Evolutionary conservation across 2,797 vertebrate species (phyloP), one percentile per base, ranked within the genome.

Genomic region (Pseudochirops corinnae): DNA sequence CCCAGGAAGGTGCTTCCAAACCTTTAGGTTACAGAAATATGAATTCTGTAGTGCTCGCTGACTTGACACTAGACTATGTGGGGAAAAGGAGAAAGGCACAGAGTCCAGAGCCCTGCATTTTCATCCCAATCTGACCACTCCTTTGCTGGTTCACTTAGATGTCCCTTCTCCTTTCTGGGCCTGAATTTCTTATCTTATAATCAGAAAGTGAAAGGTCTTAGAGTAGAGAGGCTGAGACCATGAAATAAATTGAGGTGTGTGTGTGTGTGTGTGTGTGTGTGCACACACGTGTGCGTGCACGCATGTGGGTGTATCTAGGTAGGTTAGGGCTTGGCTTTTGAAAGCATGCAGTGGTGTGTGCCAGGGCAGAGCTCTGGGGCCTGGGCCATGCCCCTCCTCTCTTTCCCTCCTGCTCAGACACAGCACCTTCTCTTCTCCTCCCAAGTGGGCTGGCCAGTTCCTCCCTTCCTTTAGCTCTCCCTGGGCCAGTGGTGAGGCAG

Each of bases 381-480:
- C 39, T 5, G 13, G 57, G 91, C 94, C 93, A 39, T 31, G 62
- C 10, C 18, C 92, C 92, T 90, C 57, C 55, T 92, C 91, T 31
- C 16, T 39, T 62, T 62, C 46, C 90, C 55, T 94, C 55, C 92
- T 90, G 58, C 93, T 56, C 93, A 92, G 67, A 92, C 62, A 29
- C 55, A 62, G 92, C 33, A 91, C 56, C 56, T 33, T 74, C 91
- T 6, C 67, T 82, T 82, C n/a, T 82, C 18, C n/a, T 21, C 67
- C 7, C 31, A 74, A 67, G 16, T 39, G 62, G 62, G 62, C 33
- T 39, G 62, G 62, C 33, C n/a, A 21, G 67, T 24, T 82, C 21
- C n/a, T 82, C 67, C 67, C n/a, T 82, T 82, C 18, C 18, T 46
- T 46, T 1, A 29, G 67, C n/a, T 13, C 58, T 14, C 62, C 62